These are phyloP conservation scores for Acanthosoma haemorrhoidale DNA, from an alignment of 2,888 invertebrate genomes.

Conservation along the genomic window DNA sequence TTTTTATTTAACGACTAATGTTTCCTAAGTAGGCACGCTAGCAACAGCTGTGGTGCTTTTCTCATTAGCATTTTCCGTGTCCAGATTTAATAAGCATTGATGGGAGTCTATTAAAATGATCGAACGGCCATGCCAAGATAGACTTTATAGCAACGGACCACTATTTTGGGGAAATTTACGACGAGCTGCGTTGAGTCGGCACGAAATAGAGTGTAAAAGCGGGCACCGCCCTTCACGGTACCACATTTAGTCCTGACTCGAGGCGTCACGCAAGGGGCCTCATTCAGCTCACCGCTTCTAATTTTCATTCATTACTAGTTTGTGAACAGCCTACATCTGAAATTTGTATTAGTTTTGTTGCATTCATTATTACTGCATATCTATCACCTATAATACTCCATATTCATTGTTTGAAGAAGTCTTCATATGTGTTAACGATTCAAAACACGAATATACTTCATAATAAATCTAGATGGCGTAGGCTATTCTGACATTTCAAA, in stretches of 20 bases:
- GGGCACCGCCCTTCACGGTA: conserved; percentile 3
- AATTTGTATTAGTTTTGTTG: neutral
- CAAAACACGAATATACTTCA: no score
- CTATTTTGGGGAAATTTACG: neutral
- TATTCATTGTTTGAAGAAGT: no score
- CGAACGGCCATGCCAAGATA: neutral
- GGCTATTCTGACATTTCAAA: no score
- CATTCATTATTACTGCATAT: no score
- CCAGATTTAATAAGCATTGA: neutral
- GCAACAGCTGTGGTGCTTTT: neutral
- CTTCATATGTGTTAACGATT: no score
- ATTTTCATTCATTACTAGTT: neutral
- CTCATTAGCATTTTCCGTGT: conserved; percentile 2
- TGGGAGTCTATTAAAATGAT: neutral
- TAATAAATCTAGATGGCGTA: no score
- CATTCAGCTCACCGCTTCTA: neutral
- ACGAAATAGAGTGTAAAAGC: neutral
- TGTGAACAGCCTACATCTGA: neutral
- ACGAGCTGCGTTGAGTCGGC: neutral
- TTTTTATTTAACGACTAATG: no score
- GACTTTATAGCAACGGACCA: neutral
- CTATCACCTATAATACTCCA: no score
- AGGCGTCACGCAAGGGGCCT: neutral
- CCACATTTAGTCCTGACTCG: neutral
- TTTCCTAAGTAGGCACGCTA: neutral